phyloP scores from a whole-genome alignment of 2,888 invertebrate genomes.

The Iselma pallidipennis region DNA sequence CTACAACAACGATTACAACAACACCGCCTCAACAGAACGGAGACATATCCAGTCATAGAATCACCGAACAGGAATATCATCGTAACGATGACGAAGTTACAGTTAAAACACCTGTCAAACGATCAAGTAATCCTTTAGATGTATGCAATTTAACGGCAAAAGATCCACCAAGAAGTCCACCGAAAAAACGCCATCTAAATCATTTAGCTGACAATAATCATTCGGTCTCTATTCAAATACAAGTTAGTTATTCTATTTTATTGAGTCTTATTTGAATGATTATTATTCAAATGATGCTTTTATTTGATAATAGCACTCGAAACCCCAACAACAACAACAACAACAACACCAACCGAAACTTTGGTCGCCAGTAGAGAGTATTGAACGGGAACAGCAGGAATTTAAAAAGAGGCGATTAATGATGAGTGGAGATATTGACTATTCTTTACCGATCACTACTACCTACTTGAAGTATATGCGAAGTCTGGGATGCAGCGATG shows the following conservation, averaged over 20 bases:
- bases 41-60: neutral
- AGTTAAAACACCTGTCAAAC: conserved; percentile 45
- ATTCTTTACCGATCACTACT: conserved; percentile 87
- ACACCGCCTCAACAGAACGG: conserved; percentile 25
- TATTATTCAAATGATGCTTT: neutral
- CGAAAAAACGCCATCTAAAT: conserved; percentile 57
- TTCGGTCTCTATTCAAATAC: neutral
- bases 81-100: neutral
- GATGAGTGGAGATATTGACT: conserved; percentile 67
- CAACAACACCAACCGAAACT: conserved; percentile 59
- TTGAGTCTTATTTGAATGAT: neutral
- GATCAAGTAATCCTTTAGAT: conserved; percentile 66
- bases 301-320: conserved; percentile 11
- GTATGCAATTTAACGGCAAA: conserved; percentile 66
- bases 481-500: conserved; percentile 68
- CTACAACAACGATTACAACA: conserved; percentile 13
- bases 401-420: conserved; percentile 44
- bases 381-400: conserved; percentile 50
- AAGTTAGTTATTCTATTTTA: neutral
- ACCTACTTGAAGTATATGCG: conserved; percentile 86
- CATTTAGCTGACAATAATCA: conserved; percentile 40
- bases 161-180: conserved; percentile 61
- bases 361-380: conserved; percentile 62
- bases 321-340: conserved; percentile 50
- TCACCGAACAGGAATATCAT: neutral